phyloP scores from a whole-genome alignment of 2,797 vertebrate genomes.

The Brachyalestes nurse region DNA sequence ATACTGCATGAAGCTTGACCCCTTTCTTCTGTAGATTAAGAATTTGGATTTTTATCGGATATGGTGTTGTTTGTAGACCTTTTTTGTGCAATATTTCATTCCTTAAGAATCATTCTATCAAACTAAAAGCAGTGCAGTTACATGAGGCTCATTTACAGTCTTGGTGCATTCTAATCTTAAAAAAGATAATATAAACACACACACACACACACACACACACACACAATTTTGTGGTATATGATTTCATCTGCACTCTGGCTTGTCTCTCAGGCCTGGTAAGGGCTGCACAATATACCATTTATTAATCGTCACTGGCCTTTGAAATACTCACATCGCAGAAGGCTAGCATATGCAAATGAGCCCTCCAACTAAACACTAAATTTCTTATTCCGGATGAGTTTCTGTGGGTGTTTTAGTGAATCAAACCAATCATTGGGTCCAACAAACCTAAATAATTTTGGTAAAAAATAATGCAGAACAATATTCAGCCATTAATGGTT shows the following conservation, averaged over 20 bases:
- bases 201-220: too few species aligned
- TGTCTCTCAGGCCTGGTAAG: too few species aligned
- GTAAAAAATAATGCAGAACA: too few species aligned
- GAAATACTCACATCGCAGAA: not conserved
- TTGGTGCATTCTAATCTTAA: not conserved
- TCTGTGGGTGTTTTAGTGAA: not conserved
- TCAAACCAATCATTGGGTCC: too few species aligned
- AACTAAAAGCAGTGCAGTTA: not conserved
- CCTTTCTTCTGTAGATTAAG: conserved; percentile 1
- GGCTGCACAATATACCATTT: too few species aligned
- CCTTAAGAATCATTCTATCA: not conserved
- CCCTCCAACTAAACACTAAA: not conserved
- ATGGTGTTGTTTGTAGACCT: not conserved
- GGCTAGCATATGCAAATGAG: not conserved
- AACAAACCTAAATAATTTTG: too few species aligned
- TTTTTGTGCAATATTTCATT: not conserved
- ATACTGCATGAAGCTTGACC: conserved; percentile 6
- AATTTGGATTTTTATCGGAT: conserved; percentile 16
- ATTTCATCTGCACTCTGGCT: not conserved
- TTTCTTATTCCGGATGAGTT: not conserved
- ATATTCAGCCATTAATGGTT: too few species aligned
- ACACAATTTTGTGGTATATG: too few species aligned
- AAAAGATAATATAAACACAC: too few species aligned
- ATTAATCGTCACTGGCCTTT: not conserved
- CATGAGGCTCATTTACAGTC: not conserved